Percentiles rank a stretch among this genome's conserved stretches.
Conservation (phyloP, 2,888 invertebrate genomes). For the Microlaimidae sp. region DNA sequence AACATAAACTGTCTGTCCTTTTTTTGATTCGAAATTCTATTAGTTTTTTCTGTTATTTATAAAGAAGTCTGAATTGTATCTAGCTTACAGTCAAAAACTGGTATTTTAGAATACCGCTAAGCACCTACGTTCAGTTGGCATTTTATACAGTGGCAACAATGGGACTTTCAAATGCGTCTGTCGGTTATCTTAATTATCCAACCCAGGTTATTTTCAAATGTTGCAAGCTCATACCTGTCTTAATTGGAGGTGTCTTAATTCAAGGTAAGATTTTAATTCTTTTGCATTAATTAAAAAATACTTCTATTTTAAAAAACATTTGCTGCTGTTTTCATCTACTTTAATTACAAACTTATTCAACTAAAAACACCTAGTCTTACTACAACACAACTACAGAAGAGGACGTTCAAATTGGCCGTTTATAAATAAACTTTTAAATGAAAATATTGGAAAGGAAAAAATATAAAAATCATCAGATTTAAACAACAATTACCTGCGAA, state of each 20-base stretch:
- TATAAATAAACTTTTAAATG: no score
- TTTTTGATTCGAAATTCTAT: conserved; percentile 3
- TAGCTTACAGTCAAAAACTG: conserved; percentile 1
- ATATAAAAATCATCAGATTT: no score
- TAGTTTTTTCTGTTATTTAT: conserved; percentile 11
- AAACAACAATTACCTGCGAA: no score
- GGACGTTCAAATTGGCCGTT: no score
- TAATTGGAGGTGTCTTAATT: conserved; percentile 79
- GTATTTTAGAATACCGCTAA: conserved; percentile 57
- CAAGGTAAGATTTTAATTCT: conserved; percentile 42
- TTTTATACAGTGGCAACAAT: conserved; percentile 78
- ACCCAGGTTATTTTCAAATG: conserved; percentile 92
- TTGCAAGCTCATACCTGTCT: conserved; percentile 85
- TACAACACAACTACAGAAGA: no score
- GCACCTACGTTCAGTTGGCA: conserved; percentile 61
- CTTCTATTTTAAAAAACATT: no score
- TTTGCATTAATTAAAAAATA: neutral
- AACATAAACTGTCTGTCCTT: neutral
- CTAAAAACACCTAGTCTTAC: no score
- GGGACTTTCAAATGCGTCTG: conserved; percentile 81
- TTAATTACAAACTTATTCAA: no score
- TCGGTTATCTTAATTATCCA: conserved; percentile 86
- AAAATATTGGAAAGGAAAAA: no score
- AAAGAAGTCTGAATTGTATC: neutral
- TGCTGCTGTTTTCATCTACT: no score